A percentile compares a stretch with the other conserved stretches of the same genome.
Conservation (phyloP, 2,888 invertebrate species). For the Linyphia triangularis region DNA sequence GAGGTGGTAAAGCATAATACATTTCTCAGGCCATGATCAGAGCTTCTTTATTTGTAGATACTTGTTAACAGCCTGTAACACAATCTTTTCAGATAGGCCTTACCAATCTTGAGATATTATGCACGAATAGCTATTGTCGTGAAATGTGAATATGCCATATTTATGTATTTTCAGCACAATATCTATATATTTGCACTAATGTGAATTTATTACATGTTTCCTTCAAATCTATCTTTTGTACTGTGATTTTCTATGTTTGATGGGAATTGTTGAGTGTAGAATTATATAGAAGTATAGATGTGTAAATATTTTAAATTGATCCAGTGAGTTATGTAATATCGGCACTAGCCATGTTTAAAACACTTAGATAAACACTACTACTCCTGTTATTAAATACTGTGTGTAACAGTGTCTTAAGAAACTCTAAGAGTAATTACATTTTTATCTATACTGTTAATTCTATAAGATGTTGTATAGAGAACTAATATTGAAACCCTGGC, state of each 20-base stretch:
- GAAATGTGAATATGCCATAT: conserved; percentile 7
- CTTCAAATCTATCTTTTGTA: conserved; percentile 46
- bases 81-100: conserved; percentile 49
- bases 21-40: conserved; percentile 40
- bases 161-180: conserved; percentile 35
- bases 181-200: conserved; percentile 48
- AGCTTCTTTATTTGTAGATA: conserved; percentile 7
- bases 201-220: conserved; percentile 43
- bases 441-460: too few relatives aligned
- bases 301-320: conserved; percentile 22
- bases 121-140: conserved; percentile 23
- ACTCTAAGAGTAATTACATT: too few relatives aligned
- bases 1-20: neutral
- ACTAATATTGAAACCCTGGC: too few relatives aligned
- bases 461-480: too few relatives aligned
- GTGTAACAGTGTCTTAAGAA: neutral
- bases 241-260: conserved; percentile 34
- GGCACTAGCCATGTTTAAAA: neutral
- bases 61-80: conserved; percentile 23
- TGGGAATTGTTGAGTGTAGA: neutral
- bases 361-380: neutral
- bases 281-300: neutral
- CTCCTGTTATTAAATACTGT: neutral
- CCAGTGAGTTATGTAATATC: neutral
- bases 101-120: conserved; percentile 1